Base-by-base conservation (phyloP, 2,113 vertebrate genomes). In the Anguilla japonica region DNA sequence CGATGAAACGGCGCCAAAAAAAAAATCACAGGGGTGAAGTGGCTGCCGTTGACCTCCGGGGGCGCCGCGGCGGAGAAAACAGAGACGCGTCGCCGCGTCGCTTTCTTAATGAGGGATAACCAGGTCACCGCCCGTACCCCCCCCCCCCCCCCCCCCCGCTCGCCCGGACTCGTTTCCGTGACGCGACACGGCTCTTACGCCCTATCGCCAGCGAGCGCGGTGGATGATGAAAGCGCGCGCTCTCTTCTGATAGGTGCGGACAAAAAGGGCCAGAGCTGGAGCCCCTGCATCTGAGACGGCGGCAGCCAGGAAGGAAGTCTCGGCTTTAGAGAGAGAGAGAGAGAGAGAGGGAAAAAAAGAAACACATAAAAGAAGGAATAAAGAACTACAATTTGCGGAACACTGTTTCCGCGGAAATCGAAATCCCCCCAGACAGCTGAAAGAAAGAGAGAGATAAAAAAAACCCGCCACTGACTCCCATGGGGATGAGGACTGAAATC, bases 341-440 rank as follows among this genome's bases (percentile, higher is more conserved):
- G 34, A 34, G 1, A 34, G 34, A 34, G 34, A 1, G 34, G 1
- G 1, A 34, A 71, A 5, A 50, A 67, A 60, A 14, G 15, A 60
- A 14, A 53, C 50, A 88, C 50, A 41, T 41, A 34, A 87, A 41
- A 15, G 56, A 34, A 79, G 34, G 82, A 85, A 87, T 83, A 89
- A 46, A n/a, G 16, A 41, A 71, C 16, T 15, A 75, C 6, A 75
- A 75, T 34, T 63, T 86, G 80, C 8, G 79, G 90, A 88, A 88
- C 88, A 86, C 41, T 87, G 71, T 89, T 89, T 91, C 93, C 91
- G 93, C 94, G 92, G 89, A 93, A 94, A 88, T 93, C 86, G 80
- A 88, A 93, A 34, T 90, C 93, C 91, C 93, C 91, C 90, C 91
- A 90, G 84, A 91, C 90, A 93, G 91, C 86, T 81, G 79, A 86